Base-by-base conservation (phyloP, 2,888 invertebrate species). In the Cryptocephalus moraei region DNA sequence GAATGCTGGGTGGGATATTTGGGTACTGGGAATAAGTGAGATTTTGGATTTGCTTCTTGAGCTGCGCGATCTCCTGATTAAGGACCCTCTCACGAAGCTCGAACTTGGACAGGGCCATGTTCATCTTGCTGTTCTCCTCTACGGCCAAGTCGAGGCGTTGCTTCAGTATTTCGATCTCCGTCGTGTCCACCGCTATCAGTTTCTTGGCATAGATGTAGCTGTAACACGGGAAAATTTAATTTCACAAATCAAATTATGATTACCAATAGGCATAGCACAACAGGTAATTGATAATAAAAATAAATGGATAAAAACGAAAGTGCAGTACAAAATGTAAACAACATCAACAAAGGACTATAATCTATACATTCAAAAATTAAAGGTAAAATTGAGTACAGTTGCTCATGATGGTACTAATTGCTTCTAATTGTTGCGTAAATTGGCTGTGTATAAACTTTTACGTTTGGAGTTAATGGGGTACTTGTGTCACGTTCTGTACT, bases 121-220 rank as follows among this genome's bases (percentile, higher is more conserved):
- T 78, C 0, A 81, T 64, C 13, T 73, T 70, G 46, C 73, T 75
- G 52, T 80, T 79, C 53, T 81, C 80, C 8, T 76, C 60, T 22
- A 76, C 76, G 4, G 78, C 74, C 4, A 60, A 63, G 4, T 80
- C 79, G 1, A 89, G 67, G 43, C 83, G 77, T 38, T 75, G 70
- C 54, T 81, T 76, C 32, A 89, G 66, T 10, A 75, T 69, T 41
- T 89, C 84, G 46, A 84, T 67, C 61, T 92, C 91, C 0, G 80
- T 74, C 0, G 85, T 90, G 64, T 95, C 94, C 0, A 86, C 72
- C 0, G 85, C 86, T 42, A 82, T 78, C 3, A 91, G 61, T 46
- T 80, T 80, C 54, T 82, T 82, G 0, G 91, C 89, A 69, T 89
- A 95, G 2, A 95, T 77, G 54, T 76, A 77, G 34, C 93, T 73